A percentile compares a stretch with the other conserved stretches of the same genome.
Conservation (phyloP, 1,140 invertebrate species). For the Drosophila littoralis region DNA sequence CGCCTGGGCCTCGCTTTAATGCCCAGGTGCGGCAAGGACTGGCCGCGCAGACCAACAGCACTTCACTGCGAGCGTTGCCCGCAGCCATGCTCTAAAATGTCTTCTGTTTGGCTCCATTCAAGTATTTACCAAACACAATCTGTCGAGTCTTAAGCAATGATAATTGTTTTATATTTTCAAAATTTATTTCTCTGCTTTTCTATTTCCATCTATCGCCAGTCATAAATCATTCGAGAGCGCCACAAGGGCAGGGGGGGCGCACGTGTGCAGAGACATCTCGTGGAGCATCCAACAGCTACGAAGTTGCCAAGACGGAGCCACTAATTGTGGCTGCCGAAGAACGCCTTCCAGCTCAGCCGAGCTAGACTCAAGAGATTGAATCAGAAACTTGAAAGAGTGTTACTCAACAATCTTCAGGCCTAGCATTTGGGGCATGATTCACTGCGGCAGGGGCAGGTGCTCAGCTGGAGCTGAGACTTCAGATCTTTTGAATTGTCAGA, state of each 20-base stretch:
- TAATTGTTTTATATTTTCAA: slow-evolving; percentile 50
- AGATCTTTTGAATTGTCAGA: not conserved
- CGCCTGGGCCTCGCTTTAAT: not conserved
- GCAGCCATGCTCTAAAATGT: not conserved
- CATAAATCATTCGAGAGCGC: slow-evolving; percentile 47
- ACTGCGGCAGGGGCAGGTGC: not conserved
- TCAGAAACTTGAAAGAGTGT: not conserved
- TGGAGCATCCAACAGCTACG: not conserved
- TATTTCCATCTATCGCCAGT: slow-evolving; percentile 29
- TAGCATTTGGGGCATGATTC: not conserved
- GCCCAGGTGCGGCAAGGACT: slow-evolving; percentile 24
- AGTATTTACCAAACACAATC: not conserved
- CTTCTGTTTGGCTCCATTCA: not conserved
- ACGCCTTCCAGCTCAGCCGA: slow-evolving; percentile 2
- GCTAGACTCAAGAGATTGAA: slow-evolving; percentile 13
- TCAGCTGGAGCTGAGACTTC: not conserved
- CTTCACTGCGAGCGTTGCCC: not conserved
- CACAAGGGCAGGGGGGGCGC: not conserved
- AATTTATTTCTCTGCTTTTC: slow-evolving; percentile 27
- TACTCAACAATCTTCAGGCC: not conserved
- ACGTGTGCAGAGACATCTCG: not conserved
- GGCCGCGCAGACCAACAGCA: not conserved
- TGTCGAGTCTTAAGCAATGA: slow-evolving; percentile 39
- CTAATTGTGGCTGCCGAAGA: slow-evolving; percentile 3
- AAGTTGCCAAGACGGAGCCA: slow-evolving; percentile 18